Percentiles rank a stretch among this genome's conserved stretches.
These are phyloP conservation scores for Xenopus laevis DNA, from an alignment of 2,113 vertebrate species.

Conservation along the genomic window DNA sequence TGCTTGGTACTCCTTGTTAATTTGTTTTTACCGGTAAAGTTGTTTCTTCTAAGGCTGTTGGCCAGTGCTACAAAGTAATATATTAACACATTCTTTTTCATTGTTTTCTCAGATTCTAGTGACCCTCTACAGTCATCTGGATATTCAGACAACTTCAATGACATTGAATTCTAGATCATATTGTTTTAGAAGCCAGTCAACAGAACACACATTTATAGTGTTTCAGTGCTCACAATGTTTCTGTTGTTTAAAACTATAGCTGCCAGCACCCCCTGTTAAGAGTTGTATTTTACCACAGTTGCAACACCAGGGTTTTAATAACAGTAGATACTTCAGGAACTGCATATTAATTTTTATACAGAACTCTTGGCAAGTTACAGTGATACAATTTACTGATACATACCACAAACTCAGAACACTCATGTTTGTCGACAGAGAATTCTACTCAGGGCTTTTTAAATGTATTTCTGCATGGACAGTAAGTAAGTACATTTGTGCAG, in stretches of 20 bases:
- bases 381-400: conserved; percentile 45
- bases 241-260: background rate
- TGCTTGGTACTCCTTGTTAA: too few species aligned
- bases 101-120: conserved; percentile 66
- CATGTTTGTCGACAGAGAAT: conserved; percentile 53
- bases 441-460: conserved; percentile 67
- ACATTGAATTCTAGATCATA: conserved; percentile 75
- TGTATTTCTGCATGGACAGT: conserved; percentile 25
- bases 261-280: background rate
- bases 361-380: conserved; percentile 37
- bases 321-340: conserved; percentile 44
- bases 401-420: conserved; percentile 52
- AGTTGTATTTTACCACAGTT: background rate
- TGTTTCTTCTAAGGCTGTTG: background rate
- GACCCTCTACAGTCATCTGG: conserved; percentile 77
- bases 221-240: background rate
- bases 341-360: conserved; percentile 48
- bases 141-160: conserved; percentile 83
- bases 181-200: conserved; percentile 28
- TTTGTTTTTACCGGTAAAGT: too few species aligned
- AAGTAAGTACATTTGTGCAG: conserved; percentile 9
- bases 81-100: background rate
- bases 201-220: conserved; percentile 5
- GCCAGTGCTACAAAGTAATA: background rate
- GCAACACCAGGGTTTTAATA: background rate